Evolutionary conservation across 2,888 invertebrate genomes (phyloP).

Genomic region (Brassicogethes aeneus): DNA sequence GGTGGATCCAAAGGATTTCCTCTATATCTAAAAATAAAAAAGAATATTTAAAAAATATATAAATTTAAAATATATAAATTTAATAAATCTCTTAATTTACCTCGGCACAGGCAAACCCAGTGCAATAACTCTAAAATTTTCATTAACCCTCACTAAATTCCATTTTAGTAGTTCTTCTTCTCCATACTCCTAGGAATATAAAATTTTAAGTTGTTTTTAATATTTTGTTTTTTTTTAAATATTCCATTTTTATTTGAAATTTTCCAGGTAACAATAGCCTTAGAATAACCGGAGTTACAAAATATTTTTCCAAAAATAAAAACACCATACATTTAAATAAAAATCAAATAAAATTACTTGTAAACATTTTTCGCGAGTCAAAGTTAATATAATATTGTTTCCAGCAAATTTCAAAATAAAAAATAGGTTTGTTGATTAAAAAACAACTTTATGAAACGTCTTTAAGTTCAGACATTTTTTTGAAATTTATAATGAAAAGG

Average conservation of each 20-base stretch:
- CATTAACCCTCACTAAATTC: constrained; percentile 87
- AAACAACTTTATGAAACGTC: too few species aligned
- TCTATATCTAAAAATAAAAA: constrained; percentile 48
- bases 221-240: neutral
- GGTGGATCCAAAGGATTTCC: constrained; percentile 96
- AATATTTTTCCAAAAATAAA: too few species aligned
- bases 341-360: too few species aligned
- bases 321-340: too few species aligned
- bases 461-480: too few species aligned
- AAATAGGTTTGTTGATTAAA: too few species aligned
- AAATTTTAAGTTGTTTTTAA: constrained; percentile 4
- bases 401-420: too few species aligned
- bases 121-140: constrained; percentile 88
- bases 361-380: too few species aligned
- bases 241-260: neutral
- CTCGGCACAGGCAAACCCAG: constrained; percentile 81
- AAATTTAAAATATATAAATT: constrained; percentile 19
- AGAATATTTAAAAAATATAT: neutral
- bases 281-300: too few species aligned
- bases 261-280: constrained; percentile 2
- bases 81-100: constrained; percentile 22
- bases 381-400: too few species aligned
- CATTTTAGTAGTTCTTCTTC: constrained; percentile 70
- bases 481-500: too few species aligned
- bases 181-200: constrained; percentile 59